Evolutionary conservation across 2,797 vertebrate species (phyloP).

Genomic region (Lepus townsendii): DNA sequence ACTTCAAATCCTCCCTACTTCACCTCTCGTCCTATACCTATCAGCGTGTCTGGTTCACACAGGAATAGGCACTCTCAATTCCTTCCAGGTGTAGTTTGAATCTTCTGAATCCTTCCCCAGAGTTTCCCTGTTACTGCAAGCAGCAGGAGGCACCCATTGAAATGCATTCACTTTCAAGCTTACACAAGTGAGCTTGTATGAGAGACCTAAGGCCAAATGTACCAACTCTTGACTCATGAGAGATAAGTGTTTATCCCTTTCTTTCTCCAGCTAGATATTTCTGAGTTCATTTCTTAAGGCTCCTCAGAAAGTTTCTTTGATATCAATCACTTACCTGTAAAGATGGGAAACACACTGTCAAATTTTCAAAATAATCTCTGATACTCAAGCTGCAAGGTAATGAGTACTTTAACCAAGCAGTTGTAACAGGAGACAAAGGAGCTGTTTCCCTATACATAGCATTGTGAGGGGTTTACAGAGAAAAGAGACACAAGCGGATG

Average conservation of each 20-base stretch:
- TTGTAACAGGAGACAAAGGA: constrained; percentile 27
- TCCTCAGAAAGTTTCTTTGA: constrained; percentile 23
- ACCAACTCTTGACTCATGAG: neutral
- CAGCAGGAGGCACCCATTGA: neutral
- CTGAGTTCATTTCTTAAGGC: constrained; percentile 9
- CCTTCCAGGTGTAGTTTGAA: neutral
- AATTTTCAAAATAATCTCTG: neutral
- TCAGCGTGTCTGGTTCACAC: neutral
- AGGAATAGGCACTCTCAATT: neutral
- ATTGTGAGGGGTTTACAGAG: neutral
- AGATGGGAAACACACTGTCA: neutral
- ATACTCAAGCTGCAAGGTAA: neutral
- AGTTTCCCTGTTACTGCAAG: constrained; percentile 5
- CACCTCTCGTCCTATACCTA: neutral
- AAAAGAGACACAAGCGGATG: neutral
- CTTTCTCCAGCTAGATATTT: neutral
- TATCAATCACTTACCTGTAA: neutral
- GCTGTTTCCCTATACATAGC: neutral
- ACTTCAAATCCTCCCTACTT: neutral
- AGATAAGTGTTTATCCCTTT: neutral
- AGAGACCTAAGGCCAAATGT: neutral
- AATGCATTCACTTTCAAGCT: neutral
- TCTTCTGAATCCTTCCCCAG: neutral
- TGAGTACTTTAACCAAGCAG: neutral
- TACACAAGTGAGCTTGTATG: neutral